A percentile compares a stretch with the other conserved stretches of the same genome.
Evolutionary conservation across 1,140 invertebrate genomes (phyloP).

Genomic region (Tachypleus tridentatus): DNA sequence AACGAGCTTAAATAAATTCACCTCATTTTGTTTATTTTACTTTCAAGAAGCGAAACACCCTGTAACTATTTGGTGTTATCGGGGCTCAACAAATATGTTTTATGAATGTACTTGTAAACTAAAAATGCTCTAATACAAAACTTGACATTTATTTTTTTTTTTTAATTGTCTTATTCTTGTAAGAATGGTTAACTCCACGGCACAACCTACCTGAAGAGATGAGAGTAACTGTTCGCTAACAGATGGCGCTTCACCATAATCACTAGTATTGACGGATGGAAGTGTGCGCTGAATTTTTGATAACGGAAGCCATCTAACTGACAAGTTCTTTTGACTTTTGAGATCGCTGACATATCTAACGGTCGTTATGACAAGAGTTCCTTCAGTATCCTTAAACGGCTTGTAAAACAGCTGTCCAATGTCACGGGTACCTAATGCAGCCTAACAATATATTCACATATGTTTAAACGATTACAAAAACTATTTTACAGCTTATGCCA

Average conservation of each 20-base stretch:
- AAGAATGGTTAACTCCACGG: too few relatives aligned
- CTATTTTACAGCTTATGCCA: too few relatives aligned
- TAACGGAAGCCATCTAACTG: conserved; percentile 40
- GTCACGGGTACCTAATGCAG: conserved; percentile 76
- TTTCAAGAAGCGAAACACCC: neutral
- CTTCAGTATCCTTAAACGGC: conserved; percentile 70
- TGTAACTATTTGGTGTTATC: neutral
- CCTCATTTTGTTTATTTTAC: conserved; percentile 8
- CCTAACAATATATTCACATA: conserved; percentile 32
- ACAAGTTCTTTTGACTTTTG: neutral
- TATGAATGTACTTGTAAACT: neutral
- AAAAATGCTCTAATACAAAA: too few relatives aligned
- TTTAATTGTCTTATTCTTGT: too few relatives aligned
- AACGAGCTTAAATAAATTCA: neutral
- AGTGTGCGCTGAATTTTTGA: conserved; percentile 47
- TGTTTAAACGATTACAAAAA: too few relatives aligned
- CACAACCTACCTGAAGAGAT: too few relatives aligned
- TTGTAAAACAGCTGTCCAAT: conserved; percentile 85
- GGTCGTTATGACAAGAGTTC: conserved; percentile 42
- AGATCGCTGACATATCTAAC: neutral
- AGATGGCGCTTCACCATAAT: too few relatives aligned
- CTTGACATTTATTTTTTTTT: too few relatives aligned
- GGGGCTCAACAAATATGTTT: neutral
- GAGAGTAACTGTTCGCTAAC: too few relatives aligned
- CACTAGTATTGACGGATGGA: too few relatives aligned